Base-by-base conservation (phyloP, 2,888 invertebrate genomes). In the Scaeva pyrastri region DNA sequence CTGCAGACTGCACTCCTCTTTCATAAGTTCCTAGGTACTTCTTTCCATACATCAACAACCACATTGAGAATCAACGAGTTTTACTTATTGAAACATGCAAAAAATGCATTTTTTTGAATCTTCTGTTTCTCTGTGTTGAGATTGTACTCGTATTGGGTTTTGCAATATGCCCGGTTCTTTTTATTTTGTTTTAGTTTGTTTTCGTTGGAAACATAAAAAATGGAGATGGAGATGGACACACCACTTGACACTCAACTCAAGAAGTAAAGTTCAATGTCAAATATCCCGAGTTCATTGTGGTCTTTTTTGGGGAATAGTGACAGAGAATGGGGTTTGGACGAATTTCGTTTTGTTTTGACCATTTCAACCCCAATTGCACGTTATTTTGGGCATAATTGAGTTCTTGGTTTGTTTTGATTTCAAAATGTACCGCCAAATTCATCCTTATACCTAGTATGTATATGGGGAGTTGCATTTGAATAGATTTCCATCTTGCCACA, bases 241-340 rank as follows among this genome's bases (percentile, higher is more conserved):
- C 31, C 19, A 56, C 36, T 19, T 36, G 43, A 60, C 7, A n/a
- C 21, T n/a, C n/a, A 23, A 26, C 11, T 36, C 12, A 12, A 41
- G 11, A 56, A 50, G 41, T 48, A 48, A 75, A 76, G 85, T 81
- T 85, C 85, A 85, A 81, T 81, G 85, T n/a, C 62, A 85, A 81
- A 55, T 72, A 72, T 31, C 16, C 56, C 52, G 48, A 84, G 64
- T 56, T 71, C 43, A 50, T 39, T 19, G 11, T 19, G 12, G 19
- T 11, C 1, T 3, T 36, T 16, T 8, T 14, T 12, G 26, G 14
- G 0, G 23, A 2, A 6, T 6, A 23, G 7, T 11, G 31, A 5
- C 0, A 2, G 8, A 4, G 31, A 2, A 8, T 1, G 6, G 2
- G 2, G 31, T 31, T 31, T 31, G 3, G 31, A 0, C 31, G 1